These are phyloP conservation scores for Trichonephila clavata DNA, from an alignment of 1,140 invertebrate species.

Conservation along the genomic window DNA sequence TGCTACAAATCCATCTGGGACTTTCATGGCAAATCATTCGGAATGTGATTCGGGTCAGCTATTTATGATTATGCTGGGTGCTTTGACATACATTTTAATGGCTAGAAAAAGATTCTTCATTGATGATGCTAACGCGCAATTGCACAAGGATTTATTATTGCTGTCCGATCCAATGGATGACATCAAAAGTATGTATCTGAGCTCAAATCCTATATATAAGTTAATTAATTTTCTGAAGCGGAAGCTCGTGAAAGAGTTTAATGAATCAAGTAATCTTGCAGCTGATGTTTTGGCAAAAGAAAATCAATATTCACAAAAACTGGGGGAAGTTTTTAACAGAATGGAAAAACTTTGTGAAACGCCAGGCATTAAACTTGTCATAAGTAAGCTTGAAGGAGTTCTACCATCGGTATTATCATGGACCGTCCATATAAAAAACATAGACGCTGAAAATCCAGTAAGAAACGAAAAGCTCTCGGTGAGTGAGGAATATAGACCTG, in stretches of 20 bases:
- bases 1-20: too few relatives aligned
- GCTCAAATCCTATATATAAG: background rate
- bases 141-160: background rate
- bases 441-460: too few relatives aligned
- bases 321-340: background rate
- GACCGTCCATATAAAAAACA: background rate
- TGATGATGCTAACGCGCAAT: too few relatives aligned
- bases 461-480: background rate
- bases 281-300: background rate
- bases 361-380: background rate
- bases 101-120: too few relatives aligned
- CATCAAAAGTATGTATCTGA: background rate
- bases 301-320: background rate
- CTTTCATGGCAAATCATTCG: too few relatives aligned
- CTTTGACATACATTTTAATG: too few relatives aligned
- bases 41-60: too few relatives aligned
- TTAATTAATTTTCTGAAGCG: background rate
- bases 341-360: background rate
- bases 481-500: background rate
- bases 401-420: background rate
- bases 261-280: background rate
- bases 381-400: background rate
- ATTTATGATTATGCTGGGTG: too few relatives aligned
- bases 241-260: background rate
- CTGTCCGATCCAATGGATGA: background rate